Evolutionary conservation across 2,888 invertebrate species (phyloP).

Genomic region (Deilephila porcellus): DNA sequence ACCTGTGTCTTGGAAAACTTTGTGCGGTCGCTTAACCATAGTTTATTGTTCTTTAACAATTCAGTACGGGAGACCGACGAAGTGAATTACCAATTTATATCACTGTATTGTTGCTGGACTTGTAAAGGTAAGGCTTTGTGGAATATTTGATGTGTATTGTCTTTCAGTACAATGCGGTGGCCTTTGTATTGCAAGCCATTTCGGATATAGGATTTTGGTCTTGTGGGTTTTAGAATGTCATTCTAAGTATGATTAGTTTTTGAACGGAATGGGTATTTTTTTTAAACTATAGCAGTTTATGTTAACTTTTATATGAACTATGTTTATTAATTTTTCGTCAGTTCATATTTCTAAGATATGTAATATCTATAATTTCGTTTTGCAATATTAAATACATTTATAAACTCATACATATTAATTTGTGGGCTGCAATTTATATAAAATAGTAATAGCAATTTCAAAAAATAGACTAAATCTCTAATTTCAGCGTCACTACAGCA

Average conservation of each 20-base stretch:
- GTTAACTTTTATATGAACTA: too few species aligned
- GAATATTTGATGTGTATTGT: neutral
- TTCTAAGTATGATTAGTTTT: neutral
- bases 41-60: constrained; percentile 17
- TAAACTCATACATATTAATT: too few species aligned
- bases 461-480: too few species aligned
- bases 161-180: neutral
- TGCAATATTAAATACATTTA: too few species aligned
- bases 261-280: too few species aligned
- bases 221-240: neutral
- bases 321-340: too few species aligned
- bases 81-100: constrained; percentile 15
- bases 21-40: neutral
- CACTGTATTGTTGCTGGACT: neutral
- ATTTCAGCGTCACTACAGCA: too few species aligned
- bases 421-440: too few species aligned
- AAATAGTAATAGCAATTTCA: too few species aligned
- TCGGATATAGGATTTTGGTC: neutral
- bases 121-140: neutral
- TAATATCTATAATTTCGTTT: too few species aligned
- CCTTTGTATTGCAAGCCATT: constrained; percentile 1
- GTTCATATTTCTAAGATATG: too few species aligned
- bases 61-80: neutral
- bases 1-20: constrained; percentile 18
- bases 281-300: too few species aligned